Conservation (phyloP, 2,888 invertebrate genomes). For the Ochropacha duplaris region DNA sequence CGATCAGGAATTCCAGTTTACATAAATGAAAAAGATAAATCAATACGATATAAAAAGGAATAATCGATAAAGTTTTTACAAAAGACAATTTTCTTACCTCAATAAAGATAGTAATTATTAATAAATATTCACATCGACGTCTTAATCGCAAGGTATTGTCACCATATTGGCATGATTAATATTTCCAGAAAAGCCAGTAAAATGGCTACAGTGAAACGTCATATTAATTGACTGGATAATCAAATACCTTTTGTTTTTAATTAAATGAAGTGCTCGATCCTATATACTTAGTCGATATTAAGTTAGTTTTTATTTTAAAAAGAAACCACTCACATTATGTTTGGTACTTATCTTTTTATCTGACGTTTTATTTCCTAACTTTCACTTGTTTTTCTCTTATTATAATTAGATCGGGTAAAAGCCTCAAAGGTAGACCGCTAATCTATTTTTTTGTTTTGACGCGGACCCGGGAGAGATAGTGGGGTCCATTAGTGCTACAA, state of each 20-base stretch:
- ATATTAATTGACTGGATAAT: too few species aligned
- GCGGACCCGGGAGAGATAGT: slow-evolving; percentile 64
- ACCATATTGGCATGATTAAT: neutral
- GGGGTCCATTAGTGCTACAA: slow-evolving; percentile 73
- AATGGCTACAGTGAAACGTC: too few species aligned
- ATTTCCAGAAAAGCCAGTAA: too few species aligned
- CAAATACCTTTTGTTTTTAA: neutral
- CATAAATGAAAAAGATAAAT: neutral
- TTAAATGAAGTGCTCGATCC: neutral
- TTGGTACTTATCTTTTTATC: neutral
- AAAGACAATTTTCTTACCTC: neutral
- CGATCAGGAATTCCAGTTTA: neutral
- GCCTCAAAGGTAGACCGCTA: slow-evolving; percentile 44
- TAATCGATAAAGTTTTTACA: neutral
- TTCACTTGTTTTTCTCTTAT: slow-evolving; percentile 19
- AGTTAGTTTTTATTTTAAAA: neutral
- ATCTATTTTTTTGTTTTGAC: slow-evolving; percentile 60
- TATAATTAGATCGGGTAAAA: slow-evolving; percentile 29
- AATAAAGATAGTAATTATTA: neutral
- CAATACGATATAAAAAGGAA: neutral
- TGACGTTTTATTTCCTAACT: neutral
- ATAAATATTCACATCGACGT: neutral
- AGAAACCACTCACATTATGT: neutral
- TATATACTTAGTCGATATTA: neutral
- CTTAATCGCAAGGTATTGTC: neutral